Evolutionary conservation across 2,888 invertebrate genomes (phyloP).

Genomic region (Gasteruption jaculator): DNA sequence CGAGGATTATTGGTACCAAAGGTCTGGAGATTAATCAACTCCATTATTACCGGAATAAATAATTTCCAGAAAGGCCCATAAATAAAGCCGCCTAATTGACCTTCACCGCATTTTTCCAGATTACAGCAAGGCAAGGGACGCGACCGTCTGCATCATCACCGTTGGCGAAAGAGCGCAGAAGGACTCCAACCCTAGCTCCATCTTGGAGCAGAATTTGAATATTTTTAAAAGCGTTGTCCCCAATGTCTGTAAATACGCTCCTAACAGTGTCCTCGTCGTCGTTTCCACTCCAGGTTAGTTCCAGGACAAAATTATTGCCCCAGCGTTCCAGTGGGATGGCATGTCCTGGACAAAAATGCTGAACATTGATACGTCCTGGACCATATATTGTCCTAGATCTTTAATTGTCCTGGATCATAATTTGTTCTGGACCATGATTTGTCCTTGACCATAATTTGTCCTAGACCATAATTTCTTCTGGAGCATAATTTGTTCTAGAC

Average conservation of each 20-base stretch:
- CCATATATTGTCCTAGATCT: too few species aligned
- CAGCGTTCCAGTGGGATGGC: too few species aligned
- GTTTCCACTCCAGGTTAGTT: constrained; percentile 37
- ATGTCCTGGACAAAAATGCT: not conserved
- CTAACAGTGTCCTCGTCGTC: constrained; percentile 55
- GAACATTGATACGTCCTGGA: too few species aligned
- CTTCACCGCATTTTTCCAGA: constrained; percentile 41
- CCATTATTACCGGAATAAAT: too few species aligned
- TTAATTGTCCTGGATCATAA: too few species aligned
- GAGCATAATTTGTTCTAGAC: too few species aligned
- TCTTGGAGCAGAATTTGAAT: constrained; percentile 58
- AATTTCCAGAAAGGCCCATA: too few species aligned
- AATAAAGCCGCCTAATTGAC: too few species aligned
- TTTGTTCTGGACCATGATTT: too few species aligned
- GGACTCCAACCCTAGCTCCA: constrained; percentile 53
- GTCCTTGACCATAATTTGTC: too few species aligned
- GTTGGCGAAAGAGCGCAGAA: constrained; percentile 58
- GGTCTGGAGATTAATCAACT: constrained; percentile 29
- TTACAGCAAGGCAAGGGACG: constrained; percentile 55
- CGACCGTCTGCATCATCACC: constrained; percentile 59
- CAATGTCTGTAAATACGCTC: constrained; percentile 57
- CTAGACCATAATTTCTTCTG: too few species aligned
- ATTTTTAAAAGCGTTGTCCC: constrained; percentile 60
- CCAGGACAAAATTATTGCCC: not conserved
- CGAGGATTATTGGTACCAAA: constrained; percentile 51